These are phyloP conservation scores for Pelvicachromis taeniatus DNA, from an alignment of 2,113 vertebrate genomes.

Conservation along the genomic window DNA sequence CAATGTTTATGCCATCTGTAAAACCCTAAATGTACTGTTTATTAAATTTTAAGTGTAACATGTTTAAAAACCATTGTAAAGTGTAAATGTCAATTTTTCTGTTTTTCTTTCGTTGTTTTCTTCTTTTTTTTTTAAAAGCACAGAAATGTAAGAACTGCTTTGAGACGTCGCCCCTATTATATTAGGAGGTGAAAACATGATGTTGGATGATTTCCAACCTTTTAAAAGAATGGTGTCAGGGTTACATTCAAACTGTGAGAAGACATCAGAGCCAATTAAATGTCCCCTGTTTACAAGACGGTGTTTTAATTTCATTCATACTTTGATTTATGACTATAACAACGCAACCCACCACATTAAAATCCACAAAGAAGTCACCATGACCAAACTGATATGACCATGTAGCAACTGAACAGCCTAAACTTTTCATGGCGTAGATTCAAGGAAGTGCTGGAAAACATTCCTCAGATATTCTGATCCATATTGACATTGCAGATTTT, in stretches of 20 bases:
- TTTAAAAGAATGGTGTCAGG: background rate
- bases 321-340: background rate
- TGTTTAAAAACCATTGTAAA: constrained; percentile 43
- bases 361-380: background rate
- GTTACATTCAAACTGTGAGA: background rate
- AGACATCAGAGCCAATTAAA: constrained; percentile 52
- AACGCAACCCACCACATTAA: background rate
- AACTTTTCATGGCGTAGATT: background rate
- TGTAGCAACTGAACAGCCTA: background rate
- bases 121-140: constrained; percentile 20
- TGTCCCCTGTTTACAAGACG: constrained; percentile 10
- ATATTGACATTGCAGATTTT: background rate
- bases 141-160: constrained; percentile 15
- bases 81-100: constrained; percentile 31
- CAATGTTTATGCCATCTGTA: constrained; percentile 48
- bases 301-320: background rate
- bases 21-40: constrained; percentile 21
- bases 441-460: background rate
- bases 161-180: background rate
- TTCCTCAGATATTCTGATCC: background rate
- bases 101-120: background rate
- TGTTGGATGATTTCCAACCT: background rate
- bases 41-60: constrained; percentile 44
- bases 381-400: background rate
- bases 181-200: background rate